phyloP scores from a whole-genome alignment of 2,797 vertebrate species.

The Psittacula derbiana region DNA sequence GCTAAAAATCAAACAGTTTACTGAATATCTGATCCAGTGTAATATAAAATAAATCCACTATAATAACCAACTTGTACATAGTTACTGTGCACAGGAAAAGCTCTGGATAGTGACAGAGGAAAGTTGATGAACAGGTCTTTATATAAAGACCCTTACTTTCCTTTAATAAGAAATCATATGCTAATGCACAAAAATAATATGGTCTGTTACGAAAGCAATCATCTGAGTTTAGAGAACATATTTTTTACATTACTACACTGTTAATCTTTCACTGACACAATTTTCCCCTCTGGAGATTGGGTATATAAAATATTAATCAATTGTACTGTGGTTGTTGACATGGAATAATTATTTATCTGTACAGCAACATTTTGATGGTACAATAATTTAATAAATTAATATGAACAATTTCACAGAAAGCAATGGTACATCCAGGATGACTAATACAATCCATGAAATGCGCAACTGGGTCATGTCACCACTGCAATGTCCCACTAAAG shows the following conservation, averaged over 20 bases:
- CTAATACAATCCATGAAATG: background rate
- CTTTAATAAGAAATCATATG: constrained; percentile 6
- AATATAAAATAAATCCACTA: background rate
- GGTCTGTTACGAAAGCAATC: constrained; percentile 1
- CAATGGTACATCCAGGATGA: background rate
- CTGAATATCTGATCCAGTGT: background rate
- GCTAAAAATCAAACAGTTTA: constrained; percentile 22
- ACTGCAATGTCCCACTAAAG: background rate
- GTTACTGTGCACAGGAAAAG: constrained; percentile 2
- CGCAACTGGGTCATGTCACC: background rate
- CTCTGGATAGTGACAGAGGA: background rate
- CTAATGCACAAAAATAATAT: constrained; percentile 8
- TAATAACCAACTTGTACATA: background rate
- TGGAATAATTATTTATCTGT: background rate
- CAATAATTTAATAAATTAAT: background rate
- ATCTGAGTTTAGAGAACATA: background rate
- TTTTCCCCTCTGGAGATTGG: background rate
- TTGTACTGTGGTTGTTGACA: background rate
- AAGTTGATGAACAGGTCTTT: background rate
- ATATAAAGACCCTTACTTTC: constrained; percentile 2
- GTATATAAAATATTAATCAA: constrained; percentile 3
- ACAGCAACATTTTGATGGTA: background rate
- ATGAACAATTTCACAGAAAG: background rate
- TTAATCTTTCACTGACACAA: constrained; percentile 22
- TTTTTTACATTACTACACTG: constrained; percentile 32